phyloP scores from a whole-genome alignment of 2,113 vertebrate species.

The Chamaea fasciata region DNA sequence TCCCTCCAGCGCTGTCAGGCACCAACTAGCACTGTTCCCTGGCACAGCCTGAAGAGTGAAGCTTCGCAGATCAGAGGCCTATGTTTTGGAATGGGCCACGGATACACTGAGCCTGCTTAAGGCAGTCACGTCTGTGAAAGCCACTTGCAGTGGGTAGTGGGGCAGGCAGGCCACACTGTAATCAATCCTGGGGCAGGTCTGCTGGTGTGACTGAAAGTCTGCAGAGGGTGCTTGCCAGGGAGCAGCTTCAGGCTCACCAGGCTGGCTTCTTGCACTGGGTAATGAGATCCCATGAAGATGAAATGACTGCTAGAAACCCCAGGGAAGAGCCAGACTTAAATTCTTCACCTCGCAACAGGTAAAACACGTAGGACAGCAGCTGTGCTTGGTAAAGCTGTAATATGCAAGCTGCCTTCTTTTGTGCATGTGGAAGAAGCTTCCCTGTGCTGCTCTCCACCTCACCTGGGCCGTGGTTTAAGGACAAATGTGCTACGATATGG shows the following conservation, averaged over 20 bases:
- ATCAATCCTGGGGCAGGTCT: background rate
- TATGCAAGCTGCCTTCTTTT: background rate
- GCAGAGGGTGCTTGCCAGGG: background rate
- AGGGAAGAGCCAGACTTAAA: background rate
- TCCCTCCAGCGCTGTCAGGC: background rate
- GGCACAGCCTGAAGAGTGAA: background rate
- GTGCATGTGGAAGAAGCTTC: background rate
- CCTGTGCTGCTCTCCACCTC: background rate
- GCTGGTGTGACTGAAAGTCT: background rate
- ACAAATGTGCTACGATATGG: accelerated
- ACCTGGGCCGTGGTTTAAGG: background rate
- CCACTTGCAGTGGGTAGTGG: background rate
- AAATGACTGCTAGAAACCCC: background rate
- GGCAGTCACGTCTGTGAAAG: background rate
- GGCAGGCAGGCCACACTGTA: background rate
- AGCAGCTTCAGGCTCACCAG: background rate
- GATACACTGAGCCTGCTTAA: background rate
- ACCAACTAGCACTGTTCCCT: accelerated
- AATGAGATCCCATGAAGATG: background rate
- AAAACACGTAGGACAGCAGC: background rate
- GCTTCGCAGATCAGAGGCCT: background rate
- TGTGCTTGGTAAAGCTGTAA: background rate
- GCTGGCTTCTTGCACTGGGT: background rate
- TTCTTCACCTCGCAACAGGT: background rate
- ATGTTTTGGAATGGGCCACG: background rate